These are phyloP conservation scores for Periophthalmodon schlosseri DNA, from an alignment of 2,113 vertebrate species.

Conservation along the genomic window DNA sequence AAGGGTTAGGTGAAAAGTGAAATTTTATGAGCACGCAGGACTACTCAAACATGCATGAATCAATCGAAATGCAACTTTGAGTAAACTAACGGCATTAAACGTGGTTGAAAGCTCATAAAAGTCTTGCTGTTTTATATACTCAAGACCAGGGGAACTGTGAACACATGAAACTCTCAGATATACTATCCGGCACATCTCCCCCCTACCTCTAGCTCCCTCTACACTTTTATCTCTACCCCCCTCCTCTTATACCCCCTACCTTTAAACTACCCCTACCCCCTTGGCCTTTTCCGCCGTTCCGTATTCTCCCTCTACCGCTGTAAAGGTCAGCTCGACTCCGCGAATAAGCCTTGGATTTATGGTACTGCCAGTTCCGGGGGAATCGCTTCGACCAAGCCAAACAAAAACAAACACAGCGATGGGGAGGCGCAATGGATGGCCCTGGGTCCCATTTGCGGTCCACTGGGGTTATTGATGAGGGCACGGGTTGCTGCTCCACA, in stretches of 20 bases:
- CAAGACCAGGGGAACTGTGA: no score
- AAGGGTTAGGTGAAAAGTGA: no score
- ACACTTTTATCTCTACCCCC: constrained; percentile 48
- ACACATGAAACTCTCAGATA: not conserved
- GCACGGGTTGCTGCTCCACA: constrained; percentile 51
- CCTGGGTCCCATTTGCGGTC: constrained; percentile 57
- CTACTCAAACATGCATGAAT: no score
- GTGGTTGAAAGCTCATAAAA: no score
- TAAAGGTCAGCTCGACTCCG: constrained; percentile 74
- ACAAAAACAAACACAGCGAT: constrained; percentile 63
- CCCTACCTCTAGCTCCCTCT: constrained; percentile 9
- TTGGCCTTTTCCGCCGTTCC: constrained; percentile 54
- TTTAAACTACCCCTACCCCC: constrained; percentile 49
- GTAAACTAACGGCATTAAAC: no score
- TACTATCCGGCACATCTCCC: constrained; percentile 29
- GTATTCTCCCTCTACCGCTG: constrained; percentile 45
- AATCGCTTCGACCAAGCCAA: constrained; percentile 68
- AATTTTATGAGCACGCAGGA: no score
- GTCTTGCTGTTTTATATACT: no score
- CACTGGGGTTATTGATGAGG: constrained; percentile 72
- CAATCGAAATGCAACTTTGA: no score
- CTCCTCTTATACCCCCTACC: constrained; percentile 27
- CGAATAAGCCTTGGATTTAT: constrained; percentile 78
- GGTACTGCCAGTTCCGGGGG: constrained; percentile 68
- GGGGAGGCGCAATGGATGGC: constrained; percentile 60